Conservation (phyloP, 2,888 invertebrate species). For the Euplexia lucipara region DNA sequence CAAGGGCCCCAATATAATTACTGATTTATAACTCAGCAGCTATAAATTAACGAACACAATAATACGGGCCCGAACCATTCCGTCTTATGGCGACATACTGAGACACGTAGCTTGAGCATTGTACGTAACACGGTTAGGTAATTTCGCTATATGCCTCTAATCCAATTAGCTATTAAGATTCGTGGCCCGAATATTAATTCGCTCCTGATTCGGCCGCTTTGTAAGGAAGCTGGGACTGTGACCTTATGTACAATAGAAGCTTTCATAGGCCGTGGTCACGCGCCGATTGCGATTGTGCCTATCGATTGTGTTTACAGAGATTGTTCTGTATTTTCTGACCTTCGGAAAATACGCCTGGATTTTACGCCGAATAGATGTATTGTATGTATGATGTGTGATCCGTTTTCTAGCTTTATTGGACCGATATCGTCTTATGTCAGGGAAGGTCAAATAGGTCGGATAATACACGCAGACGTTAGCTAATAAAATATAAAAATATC, state of each 20-base stretch:
- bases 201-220: conserved; percentile 80
- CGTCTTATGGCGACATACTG: conserved; percentile 69
- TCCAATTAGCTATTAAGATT: conserved; percentile 91
- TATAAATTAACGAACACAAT: conserved; percentile 81
- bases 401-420: conserved; percentile 34
- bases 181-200: conserved; percentile 90
- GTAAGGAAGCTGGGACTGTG: conserved; percentile 80
- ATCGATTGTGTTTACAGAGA: conserved; percentile 72
- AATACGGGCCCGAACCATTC: conserved; percentile 66
- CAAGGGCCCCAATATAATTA: conserved; percentile 82
- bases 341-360: conserved; percentile 47
- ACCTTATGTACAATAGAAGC: conserved; percentile 79
- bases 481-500: conserved; percentile 14
- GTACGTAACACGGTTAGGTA: conserved; percentile 88
- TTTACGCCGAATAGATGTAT: conserved; percentile 43
- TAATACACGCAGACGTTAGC: conserved; percentile 10
- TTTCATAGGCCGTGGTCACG: conserved; percentile 62
- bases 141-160: conserved; percentile 90
- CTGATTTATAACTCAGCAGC: conserved; percentile 81
- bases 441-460: conserved; percentile 25
- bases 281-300: conserved; percentile 61
- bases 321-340: conserved; percentile 64
- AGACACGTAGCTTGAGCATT: conserved; percentile 84
- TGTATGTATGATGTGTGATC: conserved; percentile 31
- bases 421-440: conserved; percentile 33